Evolutionary conservation across 2,888 invertebrate genomes (phyloP), one percentile per base, ranked within the genome.

Genomic region (Monochamus alternatus): DNA sequence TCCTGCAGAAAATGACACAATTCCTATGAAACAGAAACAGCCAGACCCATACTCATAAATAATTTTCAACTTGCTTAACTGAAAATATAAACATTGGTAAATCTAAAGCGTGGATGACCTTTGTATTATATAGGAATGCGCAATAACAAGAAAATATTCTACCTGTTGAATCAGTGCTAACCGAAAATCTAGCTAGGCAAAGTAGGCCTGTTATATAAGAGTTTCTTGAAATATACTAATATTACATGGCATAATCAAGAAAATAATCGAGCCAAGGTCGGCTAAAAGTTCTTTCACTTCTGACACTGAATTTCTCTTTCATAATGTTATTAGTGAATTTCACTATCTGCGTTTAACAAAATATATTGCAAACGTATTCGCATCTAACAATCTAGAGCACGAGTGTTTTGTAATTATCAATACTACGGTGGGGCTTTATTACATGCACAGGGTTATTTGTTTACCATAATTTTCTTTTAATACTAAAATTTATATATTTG

Each of bases 221-320:
- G 73, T 74, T 65, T 71, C 67, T 71, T 75, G 75, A 73, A 75
- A 78, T 62, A 22, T 22, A 65, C 65, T 75, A 76, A 76, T 76
- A 75, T 70, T 67, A 75, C 59, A 71, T 80, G 77, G 77, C 75
- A 76, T 75, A 78, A 76, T 74, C 78, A 76, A 76, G 75, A 76
- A 75, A 76, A 80, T 78, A 80, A 76, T 76, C 73, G 58, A 80
- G 76, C 76, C 79, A 80, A 80, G 79, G 79, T 80, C 76, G 68
- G 52, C 69, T 70, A 81, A 84, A 85, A 85, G 87, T 86, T 87
- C 86, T 87, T 86, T 86, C 86, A 86, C 87, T 87, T 87, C 80
- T 87, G 86, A 82, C 86, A 87, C 76, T 86, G 86, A 87, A 86
- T 84, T 86, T 86, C 83, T 75, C 84, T 85, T 84, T 85, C 81